Base-by-base conservation (phyloP, 2,113 vertebrate genomes). In the Hippopotamus amphibius region DNA sequence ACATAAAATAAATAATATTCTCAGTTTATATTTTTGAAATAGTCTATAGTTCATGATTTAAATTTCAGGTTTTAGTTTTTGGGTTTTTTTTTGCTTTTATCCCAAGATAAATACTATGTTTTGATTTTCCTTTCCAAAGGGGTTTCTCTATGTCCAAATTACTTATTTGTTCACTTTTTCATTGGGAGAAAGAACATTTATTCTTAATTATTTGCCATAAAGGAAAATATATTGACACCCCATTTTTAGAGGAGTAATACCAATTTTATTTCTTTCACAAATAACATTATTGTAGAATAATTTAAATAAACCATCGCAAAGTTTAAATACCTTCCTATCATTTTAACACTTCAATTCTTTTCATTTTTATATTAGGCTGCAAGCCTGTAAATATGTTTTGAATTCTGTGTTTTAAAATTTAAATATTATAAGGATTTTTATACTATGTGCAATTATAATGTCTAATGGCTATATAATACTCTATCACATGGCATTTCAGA, bases 221-320 rank as follows among this genome's bases (percentile, higher is more conserved):
- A 30, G 87, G 15, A 90, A 90, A 43, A 71, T 7, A 53, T 77
- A 82, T 11, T 22, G 22, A 81, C 57, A 48, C 33, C 8, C 1
- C 6, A 0, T 69, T 85, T 76, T 87, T 37, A 37, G 71, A 50
- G 22, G 10, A n/a, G 41, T 59, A 48, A 21, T 80, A 79, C 3
- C 43, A 41, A 74, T 43, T 90, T 79, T 88, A 57, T 94, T 90
- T 94, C 22, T 71, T 77, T 84, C 65, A 88, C 28, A 88, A 83
- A 74, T 72, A 93, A 87, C 12, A 59, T 61, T 66, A 53, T 63
- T 80, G 41, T 84, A 83, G 30, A 80, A 50, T 74, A 74, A 69
- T 53, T 48, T 46, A 83, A 90, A 83, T 83, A 63, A 66, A 81
- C 19, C n/a, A 88, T 43, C 21, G 61, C 11, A 21, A 65, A 76